Evolutionary conservation across 30 jellyfish, hydroid and myxozoan genomes (phyloP).

Genomic region (Aurelia sp.): DNA sequence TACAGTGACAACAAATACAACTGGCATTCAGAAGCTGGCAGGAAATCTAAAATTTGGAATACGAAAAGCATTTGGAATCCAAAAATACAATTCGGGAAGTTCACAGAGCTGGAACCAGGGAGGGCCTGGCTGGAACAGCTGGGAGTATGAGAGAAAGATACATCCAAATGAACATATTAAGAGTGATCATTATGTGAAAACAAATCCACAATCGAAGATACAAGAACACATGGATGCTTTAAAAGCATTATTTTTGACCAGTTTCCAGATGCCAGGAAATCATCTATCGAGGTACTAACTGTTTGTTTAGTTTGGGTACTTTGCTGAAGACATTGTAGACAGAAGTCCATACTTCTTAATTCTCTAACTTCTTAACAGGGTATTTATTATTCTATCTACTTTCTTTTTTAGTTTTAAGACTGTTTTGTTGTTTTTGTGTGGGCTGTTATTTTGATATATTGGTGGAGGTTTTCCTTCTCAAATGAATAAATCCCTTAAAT

Average conservation of each 20-base stretch:
- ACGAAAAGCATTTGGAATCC: conserved; percentile 6
- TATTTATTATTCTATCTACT: too few species aligned
- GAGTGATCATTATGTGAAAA: conserved; percentile 11
- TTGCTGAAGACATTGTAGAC: too few species aligned
- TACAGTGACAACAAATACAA: too few species aligned
- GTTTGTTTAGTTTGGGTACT: too few species aligned
- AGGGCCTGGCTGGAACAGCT: neutral
- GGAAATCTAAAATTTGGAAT: neutral
- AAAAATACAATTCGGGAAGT: neutral
- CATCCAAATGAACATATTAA: conserved; percentile 6
- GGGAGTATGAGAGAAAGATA: conserved; percentile 5
- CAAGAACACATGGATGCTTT: conserved; percentile 28
- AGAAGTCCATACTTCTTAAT: too few species aligned
- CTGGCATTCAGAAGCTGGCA: too few species aligned
- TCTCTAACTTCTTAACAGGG: too few species aligned
- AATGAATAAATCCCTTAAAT: neutral
- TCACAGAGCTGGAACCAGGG: neutral
- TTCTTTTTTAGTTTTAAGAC: too few species aligned
- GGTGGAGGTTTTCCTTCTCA: neutral
- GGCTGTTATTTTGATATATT: neutral
- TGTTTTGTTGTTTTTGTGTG: neutral
- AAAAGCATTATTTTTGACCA: neutral
- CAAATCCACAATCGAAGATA: conserved; percentile 10
- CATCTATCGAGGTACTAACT: too few species aligned
- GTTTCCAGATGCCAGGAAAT: too few species aligned